These are phyloP conservation scores for Platyrinchus mystaceus DNA, from an alignment of 2,797 vertebrate genomes.

Conservation along the genomic window DNA sequence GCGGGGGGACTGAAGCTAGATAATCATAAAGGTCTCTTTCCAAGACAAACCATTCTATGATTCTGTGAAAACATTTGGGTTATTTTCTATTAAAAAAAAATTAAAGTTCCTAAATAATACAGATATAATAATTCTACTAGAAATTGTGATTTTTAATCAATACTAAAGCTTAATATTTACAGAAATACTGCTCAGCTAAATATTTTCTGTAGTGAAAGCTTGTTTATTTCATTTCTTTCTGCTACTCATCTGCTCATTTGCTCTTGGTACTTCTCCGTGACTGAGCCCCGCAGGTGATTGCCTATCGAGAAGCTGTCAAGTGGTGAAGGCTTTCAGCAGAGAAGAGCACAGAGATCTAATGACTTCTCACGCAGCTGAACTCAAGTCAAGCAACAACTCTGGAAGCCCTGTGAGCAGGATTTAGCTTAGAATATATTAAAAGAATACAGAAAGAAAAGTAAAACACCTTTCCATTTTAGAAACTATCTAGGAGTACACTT, in stretches of 20 bases:
- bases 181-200: neutral
- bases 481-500: neutral
- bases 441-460: neutral
- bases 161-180: neutral
- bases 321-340: neutral
- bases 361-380: neutral
- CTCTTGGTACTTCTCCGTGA: neutral
- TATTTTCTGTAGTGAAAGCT: neutral
- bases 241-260: neutral
- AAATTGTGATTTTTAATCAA: neutral
- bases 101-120: neutral
- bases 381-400: neutral
- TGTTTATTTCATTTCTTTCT: neutral
- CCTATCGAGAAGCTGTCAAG: neutral
- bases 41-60: neutral
- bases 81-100: neutral
- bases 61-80: neutral
- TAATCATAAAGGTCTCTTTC: neutral
- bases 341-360: neutral
- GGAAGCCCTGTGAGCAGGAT: neutral
- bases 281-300: accelerated
- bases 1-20: neutral
- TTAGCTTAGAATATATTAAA: neutral
- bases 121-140: neutral
- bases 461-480: neutral